Evolutionary conservation across 2,888 invertebrate genomes (phyloP), one percentile per base, ranked within the genome.

Genomic region (Hypolimnas misippus): DNA sequence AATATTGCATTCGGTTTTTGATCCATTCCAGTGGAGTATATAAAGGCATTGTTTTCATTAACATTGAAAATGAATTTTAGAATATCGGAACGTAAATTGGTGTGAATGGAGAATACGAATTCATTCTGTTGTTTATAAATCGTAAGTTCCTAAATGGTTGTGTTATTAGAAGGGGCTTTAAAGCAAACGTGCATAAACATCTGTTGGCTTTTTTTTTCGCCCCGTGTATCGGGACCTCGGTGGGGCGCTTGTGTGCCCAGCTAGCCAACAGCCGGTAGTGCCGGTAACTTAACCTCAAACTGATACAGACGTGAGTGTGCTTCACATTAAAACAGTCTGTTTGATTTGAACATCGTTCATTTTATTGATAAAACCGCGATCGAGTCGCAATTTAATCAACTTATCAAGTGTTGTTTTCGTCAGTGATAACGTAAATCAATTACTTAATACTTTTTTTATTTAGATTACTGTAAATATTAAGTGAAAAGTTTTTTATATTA

Each of bases 241-340:
- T 73, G 79, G 77, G 78, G 82, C 78, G 84, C 81, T 81, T 79
- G 83, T 81, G 82, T 83, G 81, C 82, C 83, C 83, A 81, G 82
- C 73, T 73, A 73, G 74, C 75, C 84, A 83, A 84, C 87, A 81
- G 84, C 86, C 87, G 87, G 89, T 83, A 85, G 81, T 83, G 88
- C 84, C 86, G 85, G 89, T 89, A 87, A 89, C 86, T 88, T 91
- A 91, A 92, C 92, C 92, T 91, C 88, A 92, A 91, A 91, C 85
- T 83, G 87, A 87, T 87, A 87, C 89, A 86, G 89, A 85, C 88
- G 89, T 86, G 87, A 89, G 83, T 83, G 84, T 85, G 88, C 85
- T 83, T 86, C 85, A 81, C 82, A 83, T 84, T 84, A 85, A 83
- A 79, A 83, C 83, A 79, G 80, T 82, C 80, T 77, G 77, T 80